Percentiles rank a stretch among this genome's conserved stretches.
These are phyloP conservation scores for Aspidiotus rigidus DNA, from an alignment of 2,888 invertebrate genomes.

Conservation along the genomic window DNA sequence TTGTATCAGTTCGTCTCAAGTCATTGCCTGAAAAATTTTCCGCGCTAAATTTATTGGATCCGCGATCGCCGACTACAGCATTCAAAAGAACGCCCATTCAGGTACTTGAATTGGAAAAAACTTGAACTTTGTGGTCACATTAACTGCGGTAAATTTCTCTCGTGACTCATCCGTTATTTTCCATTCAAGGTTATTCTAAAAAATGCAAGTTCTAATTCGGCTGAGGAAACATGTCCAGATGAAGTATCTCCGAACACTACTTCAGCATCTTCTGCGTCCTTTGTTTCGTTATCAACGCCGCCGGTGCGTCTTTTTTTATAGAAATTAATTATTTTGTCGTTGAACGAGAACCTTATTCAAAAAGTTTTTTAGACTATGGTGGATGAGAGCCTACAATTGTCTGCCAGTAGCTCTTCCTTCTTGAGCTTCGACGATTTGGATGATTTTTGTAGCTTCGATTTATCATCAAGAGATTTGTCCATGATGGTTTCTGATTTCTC, in stretches of 20 bases:
- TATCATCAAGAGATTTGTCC: conserved; percentile 10
- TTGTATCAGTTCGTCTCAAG: background rate
- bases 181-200: conserved; percentile 10
- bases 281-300: background rate
- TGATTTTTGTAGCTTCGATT: background rate
- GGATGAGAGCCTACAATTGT: background rate
- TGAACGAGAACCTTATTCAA: background rate
- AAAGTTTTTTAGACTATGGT: background rate
- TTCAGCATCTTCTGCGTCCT: background rate
- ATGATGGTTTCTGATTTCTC: conserved; percentile 18
- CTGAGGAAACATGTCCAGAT: background rate
- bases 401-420: conserved; percentile 16
- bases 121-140: background rate
- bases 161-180: background rate
- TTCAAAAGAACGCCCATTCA: conserved; percentile 33
- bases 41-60: conserved; percentile 23
- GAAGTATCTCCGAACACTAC: background rate
- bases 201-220: background rate
- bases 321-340: background rate
- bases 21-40: background rate
- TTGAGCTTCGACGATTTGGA: background rate
- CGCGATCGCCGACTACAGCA: conserved; percentile 32
- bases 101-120: background rate
- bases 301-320: background rate
- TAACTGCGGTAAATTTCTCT: background rate